These are phyloP conservation scores for Oryzias sinensis DNA, from an alignment of 2,797 vertebrate species.

Conservation along the genomic window DNA sequence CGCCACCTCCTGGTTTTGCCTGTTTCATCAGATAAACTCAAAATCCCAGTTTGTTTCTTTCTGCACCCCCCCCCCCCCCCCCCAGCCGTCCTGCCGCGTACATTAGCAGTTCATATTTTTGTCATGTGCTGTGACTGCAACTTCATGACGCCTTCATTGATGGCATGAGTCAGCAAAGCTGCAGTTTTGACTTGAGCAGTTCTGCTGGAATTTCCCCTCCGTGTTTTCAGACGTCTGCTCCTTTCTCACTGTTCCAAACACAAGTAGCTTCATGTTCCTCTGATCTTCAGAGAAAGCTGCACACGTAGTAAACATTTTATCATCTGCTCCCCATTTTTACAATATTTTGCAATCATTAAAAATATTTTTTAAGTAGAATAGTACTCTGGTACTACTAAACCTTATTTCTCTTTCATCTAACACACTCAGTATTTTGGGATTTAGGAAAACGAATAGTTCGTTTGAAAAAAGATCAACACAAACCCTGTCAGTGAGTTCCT, in stretches of 20 bases:
- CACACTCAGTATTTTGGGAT: no score
- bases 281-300: no score
- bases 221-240: background rate
- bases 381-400: no score
- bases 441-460: no score
- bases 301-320: no score
- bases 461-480: no score
- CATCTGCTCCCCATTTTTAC: no score
- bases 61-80: conserved; percentile 17
- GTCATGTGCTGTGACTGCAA: background rate
- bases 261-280: no score
- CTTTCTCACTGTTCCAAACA: background rate
- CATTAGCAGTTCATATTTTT: conserved; percentile 16
- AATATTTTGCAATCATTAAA: no score
- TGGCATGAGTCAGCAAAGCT: conserved; percentile 49
- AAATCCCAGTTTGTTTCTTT: conserved; percentile 41
- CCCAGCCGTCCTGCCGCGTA: conserved; percentile 8
- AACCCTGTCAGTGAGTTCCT: no score
- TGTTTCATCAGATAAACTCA: conserved; percentile 24
- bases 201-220: conserved; percentile 7
- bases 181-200: background rate
- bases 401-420: no score
- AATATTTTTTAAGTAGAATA: no score
- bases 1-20: conserved; percentile 48
- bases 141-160: conserved; percentile 18